Evolutionary conservation across 2,797 vertebrate species (phyloP).

Genomic region (Menidia menidia): DNA sequence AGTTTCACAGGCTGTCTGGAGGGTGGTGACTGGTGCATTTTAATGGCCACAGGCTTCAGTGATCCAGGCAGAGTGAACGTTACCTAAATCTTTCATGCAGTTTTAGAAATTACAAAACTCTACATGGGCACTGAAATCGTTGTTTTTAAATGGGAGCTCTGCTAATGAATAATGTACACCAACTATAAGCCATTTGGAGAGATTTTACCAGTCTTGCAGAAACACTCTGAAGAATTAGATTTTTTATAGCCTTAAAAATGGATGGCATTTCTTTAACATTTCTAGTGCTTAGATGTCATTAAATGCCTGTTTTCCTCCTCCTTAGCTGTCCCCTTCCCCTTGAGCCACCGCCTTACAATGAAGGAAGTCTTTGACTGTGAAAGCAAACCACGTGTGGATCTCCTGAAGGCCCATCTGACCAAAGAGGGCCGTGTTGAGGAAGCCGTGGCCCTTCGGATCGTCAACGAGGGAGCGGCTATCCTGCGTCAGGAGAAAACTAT

Average conservation of each 20-base stretch:
- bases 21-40: constrained; percentile 68
- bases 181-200: not conserved
- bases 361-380: constrained; percentile 89
- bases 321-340: constrained; percentile 86
- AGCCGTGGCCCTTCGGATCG: constrained; percentile 81
- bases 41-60: constrained; percentile 62
- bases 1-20: constrained; percentile 57
- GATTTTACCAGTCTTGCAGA: constrained; percentile 1
- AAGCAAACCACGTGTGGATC: constrained; percentile 85
- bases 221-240: constrained; percentile 4
- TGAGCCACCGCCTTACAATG: constrained; percentile 87
- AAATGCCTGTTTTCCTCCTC: constrained; percentile 49
- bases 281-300: constrained; percentile 28
- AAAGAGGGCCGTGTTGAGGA: constrained; percentile 88
- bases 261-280: constrained; percentile 21
- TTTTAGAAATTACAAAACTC: constrained; percentile 35
- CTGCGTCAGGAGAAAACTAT: constrained; percentile 88
- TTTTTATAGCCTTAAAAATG: constrained; percentile 9
- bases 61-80: constrained; percentile 47
- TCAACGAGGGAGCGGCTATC: constrained; percentile 84
- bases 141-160: constrained; percentile 8
- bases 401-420: constrained; percentile 87
- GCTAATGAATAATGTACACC: not conserved
- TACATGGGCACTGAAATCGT: constrained; percentile 27
- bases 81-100: constrained; percentile 56